Evolutionary conservation across 2,113 vertebrate species (phyloP).

Genomic region (Lagopus muta): DNA sequence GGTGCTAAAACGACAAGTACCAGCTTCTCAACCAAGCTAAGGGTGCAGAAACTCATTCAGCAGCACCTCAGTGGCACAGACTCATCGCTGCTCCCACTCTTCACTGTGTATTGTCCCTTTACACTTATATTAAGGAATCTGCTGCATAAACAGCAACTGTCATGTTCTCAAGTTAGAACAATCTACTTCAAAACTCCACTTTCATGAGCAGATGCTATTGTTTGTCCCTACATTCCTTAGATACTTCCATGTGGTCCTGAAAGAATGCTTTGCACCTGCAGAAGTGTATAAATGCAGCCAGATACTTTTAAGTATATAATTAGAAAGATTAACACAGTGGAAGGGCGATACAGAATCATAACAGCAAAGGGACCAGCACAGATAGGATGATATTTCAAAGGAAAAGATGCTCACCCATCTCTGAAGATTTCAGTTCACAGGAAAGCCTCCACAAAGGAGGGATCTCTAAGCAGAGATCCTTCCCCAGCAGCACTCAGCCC

Average conservation of each 20-base stretch:
- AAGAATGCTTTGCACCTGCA: background rate
- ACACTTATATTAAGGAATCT: conserved; percentile 4
- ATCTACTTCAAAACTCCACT: background rate
- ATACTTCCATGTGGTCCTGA: background rate
- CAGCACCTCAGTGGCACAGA: background rate
- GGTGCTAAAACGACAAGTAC: background rate
- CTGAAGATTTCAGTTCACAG: too few species aligned
- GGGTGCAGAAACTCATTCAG: conserved; percentile 7
- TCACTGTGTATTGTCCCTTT: background rate
- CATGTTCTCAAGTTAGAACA: conserved; percentile 3
- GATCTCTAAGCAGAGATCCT: too few species aligned
- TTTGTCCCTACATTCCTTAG: background rate
- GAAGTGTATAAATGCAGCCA: background rate
- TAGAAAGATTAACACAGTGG: too few species aligned
- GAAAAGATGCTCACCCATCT: too few species aligned
- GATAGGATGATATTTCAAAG: too few species aligned
- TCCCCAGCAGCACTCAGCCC: too few species aligned
- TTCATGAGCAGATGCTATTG: background rate
- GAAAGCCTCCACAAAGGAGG: too few species aligned
- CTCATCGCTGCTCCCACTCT: background rate
- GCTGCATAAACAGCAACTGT: background rate
- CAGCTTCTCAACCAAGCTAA: background rate
- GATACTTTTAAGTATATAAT: background rate
- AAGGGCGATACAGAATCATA: too few species aligned
- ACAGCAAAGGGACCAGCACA: too few species aligned